phyloP scores from a whole-genome alignment of 2,888 invertebrate species.

The Ormia ochracea region DNA sequence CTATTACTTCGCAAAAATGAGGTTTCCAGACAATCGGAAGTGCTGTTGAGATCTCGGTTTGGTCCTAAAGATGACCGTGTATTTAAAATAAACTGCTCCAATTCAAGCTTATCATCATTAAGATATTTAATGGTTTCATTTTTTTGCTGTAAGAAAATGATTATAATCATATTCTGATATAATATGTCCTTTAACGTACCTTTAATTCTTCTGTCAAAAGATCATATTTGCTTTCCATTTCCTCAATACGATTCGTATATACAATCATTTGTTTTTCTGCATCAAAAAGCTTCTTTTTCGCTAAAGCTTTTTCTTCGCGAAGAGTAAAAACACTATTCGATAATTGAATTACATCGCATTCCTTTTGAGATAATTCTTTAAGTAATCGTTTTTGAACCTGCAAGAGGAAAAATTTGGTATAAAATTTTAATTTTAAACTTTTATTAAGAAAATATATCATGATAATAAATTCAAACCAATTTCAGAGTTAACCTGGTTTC shows the following conservation, averaged over 20 bases:
- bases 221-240: slow-evolving; percentile 68
- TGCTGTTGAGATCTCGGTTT: slow-evolving; percentile 67
- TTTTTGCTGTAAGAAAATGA: slow-evolving; percentile 64
- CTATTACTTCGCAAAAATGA: slow-evolving; percentile 64
- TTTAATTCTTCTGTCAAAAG: slow-evolving; percentile 62
- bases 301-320: slow-evolving; percentile 64
- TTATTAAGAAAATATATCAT: no score
- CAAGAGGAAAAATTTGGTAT: slow-evolving; percentile 37
- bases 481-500: no score
- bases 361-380: slow-evolving; percentile 70
- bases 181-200: slow-evolving; percentile 60
- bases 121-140: slow-evolving; percentile 66
- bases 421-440: no score
- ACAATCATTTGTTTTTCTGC: slow-evolving; percentile 66
- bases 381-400: slow-evolving; percentile 71
- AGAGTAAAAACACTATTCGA: slow-evolving; percentile 67
- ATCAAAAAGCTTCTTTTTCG: slow-evolving; percentile 67
- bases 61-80: slow-evolving; percentile 64
- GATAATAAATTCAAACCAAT: no score
- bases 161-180: not conserved
- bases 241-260: slow-evolving; percentile 67
- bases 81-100: slow-evolving; percentile 72
- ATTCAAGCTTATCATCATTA: slow-evolving; percentile 69
- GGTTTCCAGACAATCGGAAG: slow-evolving; percentile 70
- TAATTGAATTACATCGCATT: slow-evolving; percentile 67